Base-by-base conservation (phyloP, 2,797 vertebrate species). In the Bovichtus variegatus region DNA sequence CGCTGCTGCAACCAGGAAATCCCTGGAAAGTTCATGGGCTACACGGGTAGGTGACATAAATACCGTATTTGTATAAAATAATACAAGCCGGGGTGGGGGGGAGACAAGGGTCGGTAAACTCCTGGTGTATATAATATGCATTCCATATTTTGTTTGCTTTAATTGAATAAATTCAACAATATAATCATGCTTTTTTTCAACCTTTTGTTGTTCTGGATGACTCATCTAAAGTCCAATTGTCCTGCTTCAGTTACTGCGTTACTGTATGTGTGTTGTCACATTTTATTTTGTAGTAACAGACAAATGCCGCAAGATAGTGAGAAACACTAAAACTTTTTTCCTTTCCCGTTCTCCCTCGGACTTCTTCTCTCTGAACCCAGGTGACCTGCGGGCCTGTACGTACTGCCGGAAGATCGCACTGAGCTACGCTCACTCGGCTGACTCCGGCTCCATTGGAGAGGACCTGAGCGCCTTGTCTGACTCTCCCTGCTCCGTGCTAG, bases 1-100 rank as follows among this genome's bases (percentile, higher is more conserved):
- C 96, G 98, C 83, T 99, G 98, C 92, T 99, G 98, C 92, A 99
- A 98, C 93, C 98, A 99, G 91, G 98, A 99, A 90, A 99, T 99
- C 74, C 98, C 98, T 16, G 98, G 98, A 62, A 99, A 98, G 93
- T 99, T 99, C 93, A 99, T 99, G 98, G 98, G 98, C 74, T 99
- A 99, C 91, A 98, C 98, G 51, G 98, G 98, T 99, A 40, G 77
- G 89, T 65, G 59, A 38, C 49, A 15, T 0, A 5, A 34, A n/a
- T 21, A 4, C 27, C 12, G 2, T 21, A 31, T 47, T 13, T 62
- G 31, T 19, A 31, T 21, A 47, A 16, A 10, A n/a, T 34, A 6
- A 34, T 6, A 12, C 12, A 25, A 19, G 54, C 10, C 6, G 31
- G 31, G 27, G 27, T 27, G 3, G 31, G 31, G 27, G 27, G 3